Conservation (phyloP, 2,888 invertebrate species). For the Cybosia mesomella region DNA sequence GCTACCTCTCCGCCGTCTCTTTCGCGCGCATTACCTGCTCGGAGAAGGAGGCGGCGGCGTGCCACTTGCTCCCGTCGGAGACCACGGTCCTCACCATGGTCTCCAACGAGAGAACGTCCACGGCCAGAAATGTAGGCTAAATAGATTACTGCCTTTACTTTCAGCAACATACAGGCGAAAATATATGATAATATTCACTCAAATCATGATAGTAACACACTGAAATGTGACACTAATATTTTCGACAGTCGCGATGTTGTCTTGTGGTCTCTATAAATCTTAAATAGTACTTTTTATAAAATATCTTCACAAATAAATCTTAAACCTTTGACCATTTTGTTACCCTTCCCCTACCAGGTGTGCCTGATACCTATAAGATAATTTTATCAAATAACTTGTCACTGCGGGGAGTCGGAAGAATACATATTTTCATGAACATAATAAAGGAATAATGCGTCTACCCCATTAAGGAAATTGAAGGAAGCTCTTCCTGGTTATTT, state of each 20-base stretch:
- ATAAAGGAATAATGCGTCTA: constrained; percentile 33
- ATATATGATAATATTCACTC: background rate
- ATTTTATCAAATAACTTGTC: constrained; percentile 31
- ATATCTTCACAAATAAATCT: constrained; percentile 35
- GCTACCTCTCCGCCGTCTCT: no score
- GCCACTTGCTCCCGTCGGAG: no score
- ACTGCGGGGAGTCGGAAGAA: constrained; percentile 14
- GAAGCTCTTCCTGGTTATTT: constrained; percentile 7
- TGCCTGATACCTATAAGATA: constrained; percentile 27
- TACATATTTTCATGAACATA: constrained; percentile 26
- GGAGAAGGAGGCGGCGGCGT: no score
- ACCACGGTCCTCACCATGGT: no score
- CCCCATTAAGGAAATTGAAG: constrained; percentile 43
- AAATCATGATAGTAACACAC: background rate
- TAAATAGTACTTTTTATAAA: constrained; percentile 35
- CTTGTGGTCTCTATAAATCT: constrained; percentile 44
- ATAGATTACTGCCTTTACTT: no score
- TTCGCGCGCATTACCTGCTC: no score
- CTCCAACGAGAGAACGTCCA: no score
- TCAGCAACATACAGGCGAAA: no score
- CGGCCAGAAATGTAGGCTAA: no score
- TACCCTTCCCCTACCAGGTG: constrained; percentile 27
- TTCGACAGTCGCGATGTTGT: constrained; percentile 9
- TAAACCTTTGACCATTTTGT: constrained; percentile 26
- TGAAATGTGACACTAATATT: background rate